Conservation (phyloP, 2,888 invertebrate species). For the Eurois occulta region DNA sequence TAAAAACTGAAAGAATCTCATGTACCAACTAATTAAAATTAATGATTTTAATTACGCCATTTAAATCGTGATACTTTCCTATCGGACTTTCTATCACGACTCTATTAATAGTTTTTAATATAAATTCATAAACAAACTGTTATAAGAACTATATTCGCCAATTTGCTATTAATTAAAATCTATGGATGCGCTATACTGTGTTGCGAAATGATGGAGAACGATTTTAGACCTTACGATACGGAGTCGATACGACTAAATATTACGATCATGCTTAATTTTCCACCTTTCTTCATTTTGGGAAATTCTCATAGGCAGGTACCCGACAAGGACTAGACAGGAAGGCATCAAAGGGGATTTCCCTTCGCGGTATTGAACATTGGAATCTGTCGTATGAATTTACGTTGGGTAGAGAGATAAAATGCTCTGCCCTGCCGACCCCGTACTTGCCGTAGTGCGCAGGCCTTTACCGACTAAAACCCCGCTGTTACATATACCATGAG, state of each 20-base stretch:
- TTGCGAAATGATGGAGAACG: conserved; percentile 39
- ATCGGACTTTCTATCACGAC: conserved; percentile 59
- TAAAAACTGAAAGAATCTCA: conserved; percentile 16
- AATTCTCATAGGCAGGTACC: neutral
- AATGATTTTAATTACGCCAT: conserved; percentile 47
- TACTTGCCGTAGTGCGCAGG: too few species aligned
- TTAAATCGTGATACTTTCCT: conserved; percentile 33
- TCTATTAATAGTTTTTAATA: conserved; percentile 36
- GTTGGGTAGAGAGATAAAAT: too few species aligned
- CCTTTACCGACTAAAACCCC: neutral
- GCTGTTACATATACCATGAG: neutral
- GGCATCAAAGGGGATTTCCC: neutral
- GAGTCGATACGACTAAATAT: conserved; percentile 40
- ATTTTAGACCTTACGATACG: conserved; percentile 51
- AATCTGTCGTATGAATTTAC: too few species aligned
- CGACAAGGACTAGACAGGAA: neutral
- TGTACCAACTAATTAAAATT: conserved; percentile 32
- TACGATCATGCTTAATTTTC: neutral
- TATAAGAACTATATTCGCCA: conserved; percentile 42
- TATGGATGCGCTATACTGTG: conserved; percentile 38
- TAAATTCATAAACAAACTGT: conserved; percentile 43
- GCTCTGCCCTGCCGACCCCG: too few species aligned
- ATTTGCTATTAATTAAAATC: conserved; percentile 63
- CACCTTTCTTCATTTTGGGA: neutral
- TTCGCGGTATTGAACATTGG: neutral